Evolutionary conservation across 1,140 invertebrate genomes (phyloP), one percentile per base, ranked within the genome.

Genomic region (Lasaia peninsularis): DNA sequence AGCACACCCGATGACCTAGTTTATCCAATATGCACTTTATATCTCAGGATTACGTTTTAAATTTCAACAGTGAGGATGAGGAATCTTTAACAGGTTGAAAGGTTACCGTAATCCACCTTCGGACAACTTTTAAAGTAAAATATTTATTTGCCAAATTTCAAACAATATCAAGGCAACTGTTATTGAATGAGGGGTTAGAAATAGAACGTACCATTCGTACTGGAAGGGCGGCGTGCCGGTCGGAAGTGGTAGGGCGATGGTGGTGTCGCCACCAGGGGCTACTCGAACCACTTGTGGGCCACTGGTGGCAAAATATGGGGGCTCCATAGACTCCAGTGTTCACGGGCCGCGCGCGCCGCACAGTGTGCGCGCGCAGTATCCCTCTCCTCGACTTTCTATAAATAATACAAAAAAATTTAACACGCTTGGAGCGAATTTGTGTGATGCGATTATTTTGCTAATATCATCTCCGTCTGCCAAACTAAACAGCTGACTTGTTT

Each of bases 371-470:
- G 67, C 68, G 44, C 60, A 62, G 68, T 58, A 64, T 68, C 67
- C 68, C 71, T 69, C 65, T 69, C 71, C 73, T 74, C 59, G 65
- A 63, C 67, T 75, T 82, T 83, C 82, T 86, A 86, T 81, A 82
- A 86, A 86, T 86, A 86, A 78, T 82, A 76, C 77, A 63, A 73
- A 86, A 86, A 83, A 77, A 86, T 84, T 76, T 78, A 69, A 74
- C 75, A 78, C 75, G 69, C 71, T 67, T 69, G 57, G 59, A 65
- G 56, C 67, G 63, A 75, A 75, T 78, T 79, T 78, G 66, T 74
- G 66, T 64, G 72, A 67, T 60, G 75, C 80, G 74, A 79, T 82
- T 78, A 81, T 86, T 84, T 84, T 55, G 79, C 79, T 71, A 78
- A 78, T 73, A 72, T 69, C 70, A 72, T 69, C 70, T 62, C 64